Evolutionary conservation across 1,140 invertebrate species (phyloP).

Genomic region (Pseudomyrmex cubaensis): DNA sequence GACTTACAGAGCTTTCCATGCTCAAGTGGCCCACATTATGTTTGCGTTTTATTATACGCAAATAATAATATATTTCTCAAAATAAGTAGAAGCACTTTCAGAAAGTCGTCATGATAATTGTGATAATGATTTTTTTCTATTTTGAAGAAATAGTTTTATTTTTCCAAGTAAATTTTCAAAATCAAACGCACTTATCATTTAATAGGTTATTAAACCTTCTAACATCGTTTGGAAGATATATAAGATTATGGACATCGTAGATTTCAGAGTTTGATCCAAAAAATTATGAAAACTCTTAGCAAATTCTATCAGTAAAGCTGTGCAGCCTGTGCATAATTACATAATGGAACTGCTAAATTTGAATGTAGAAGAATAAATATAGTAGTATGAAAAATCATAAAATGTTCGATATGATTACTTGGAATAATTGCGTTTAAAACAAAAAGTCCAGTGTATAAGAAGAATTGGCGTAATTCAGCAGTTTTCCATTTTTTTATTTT

Average conservation of each 20-base stretch:
- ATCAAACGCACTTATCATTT: conserved; percentile 20
- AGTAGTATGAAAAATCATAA: conserved; percentile 5
- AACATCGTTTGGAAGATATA: conserved; percentile 4
- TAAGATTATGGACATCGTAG: conserved; percentile 8
- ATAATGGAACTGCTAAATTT: conserved; percentile 9
- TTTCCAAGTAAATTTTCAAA: conserved; percentile 24
- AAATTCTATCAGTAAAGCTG: conserved; percentile 12
- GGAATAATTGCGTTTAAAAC: conserved; percentile 12
- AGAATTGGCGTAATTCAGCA: conserved; percentile 5
- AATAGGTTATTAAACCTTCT: neutral
- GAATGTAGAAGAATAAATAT: conserved; percentile 12
- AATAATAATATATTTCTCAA: neutral
- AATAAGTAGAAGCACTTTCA: neutral
- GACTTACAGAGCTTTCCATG: too few species aligned
- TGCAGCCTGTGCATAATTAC: conserved; percentile 8
- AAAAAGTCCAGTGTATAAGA: conserved; percentile 14
- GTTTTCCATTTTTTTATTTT: conserved; percentile 29
- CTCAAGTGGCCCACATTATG: neutral
- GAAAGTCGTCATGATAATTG: conserved; percentile 27
- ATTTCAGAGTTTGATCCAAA: neutral
- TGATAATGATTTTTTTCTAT: neutral
- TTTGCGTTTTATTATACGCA: too few species aligned
- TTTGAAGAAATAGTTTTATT: conserved; percentile 1
- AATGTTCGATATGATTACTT: neutral
- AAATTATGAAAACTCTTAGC: conserved; percentile 8